A percentile compares a stretch with the other conserved stretches of the same genome.
Conservation (phyloP, 2,797 vertebrate genomes). For the Chelon labrosus region DNA sequence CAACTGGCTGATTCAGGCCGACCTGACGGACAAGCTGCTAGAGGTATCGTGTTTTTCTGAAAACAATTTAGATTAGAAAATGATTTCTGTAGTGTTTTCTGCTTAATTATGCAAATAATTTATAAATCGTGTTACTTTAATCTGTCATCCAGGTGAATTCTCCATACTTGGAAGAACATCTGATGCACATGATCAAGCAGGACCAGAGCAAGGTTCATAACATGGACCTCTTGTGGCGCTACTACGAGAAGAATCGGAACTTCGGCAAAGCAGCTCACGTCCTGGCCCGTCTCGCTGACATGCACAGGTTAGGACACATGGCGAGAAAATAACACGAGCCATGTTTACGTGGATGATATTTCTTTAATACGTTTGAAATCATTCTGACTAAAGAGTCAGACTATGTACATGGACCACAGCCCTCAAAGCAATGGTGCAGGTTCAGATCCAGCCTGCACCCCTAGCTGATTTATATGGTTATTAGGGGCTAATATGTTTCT, state of each 20-base stretch:
- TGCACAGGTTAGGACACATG: constrained; percentile 89
- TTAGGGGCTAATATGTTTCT: no score
- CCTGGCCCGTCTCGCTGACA: constrained; percentile 92
- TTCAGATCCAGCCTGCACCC: no score
- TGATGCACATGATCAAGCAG: constrained; percentile 95
- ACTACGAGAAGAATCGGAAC: constrained; percentile 96
- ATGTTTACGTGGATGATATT: no score
- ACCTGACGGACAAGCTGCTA: constrained; percentile 94
- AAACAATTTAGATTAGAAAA: background rate
- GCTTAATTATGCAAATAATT: no score
- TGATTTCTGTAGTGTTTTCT: background rate
- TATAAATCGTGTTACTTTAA: background rate
- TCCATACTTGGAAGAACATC: constrained; percentile 94
- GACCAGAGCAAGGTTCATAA: constrained; percentile 97
- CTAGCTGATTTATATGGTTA: no score
- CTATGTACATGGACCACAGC: no score
- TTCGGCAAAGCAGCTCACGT: constrained; percentile 96
- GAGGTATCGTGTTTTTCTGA: constrained; percentile 84
- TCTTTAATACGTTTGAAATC: no score
- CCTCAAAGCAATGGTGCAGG: no score
- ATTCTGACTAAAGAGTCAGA: no score
- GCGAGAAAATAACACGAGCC: background rate
- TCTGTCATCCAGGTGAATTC: constrained; percentile 89
- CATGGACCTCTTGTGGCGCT: constrained; percentile 97
- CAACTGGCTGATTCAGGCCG: constrained; percentile 97